Evolutionary conservation across 2,888 invertebrate genomes (phyloP), one percentile per base, ranked within the genome.

Genomic region (Cephus nigrinus): DNA sequence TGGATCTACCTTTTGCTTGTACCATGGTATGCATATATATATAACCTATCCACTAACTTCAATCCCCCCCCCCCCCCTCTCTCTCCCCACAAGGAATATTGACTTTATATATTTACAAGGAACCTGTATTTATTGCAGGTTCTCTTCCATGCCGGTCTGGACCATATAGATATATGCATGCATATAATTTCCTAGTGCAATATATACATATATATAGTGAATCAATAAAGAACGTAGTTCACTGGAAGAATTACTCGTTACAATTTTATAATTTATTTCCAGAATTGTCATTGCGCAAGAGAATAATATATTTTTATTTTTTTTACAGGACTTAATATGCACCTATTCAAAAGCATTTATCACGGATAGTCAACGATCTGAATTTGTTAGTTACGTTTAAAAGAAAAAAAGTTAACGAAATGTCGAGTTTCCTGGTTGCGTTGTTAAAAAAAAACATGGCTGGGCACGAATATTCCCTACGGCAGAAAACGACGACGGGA

Each of bases 41-140:
- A 40, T 23, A 11, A 11, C 12, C 35, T 35, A 35, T 35, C 35
- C 35, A 35, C 35, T 35, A 35, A 35, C 35, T 35, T 35, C 35
- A 35, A 35, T 12, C 35, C 35, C 35, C 34, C 15, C 15, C 40
- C 1, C 15, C 5, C 40, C 5, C 23, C 55, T 9, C 23, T 55
- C 9, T 23, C 55, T 55, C 55, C 9, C 23, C 23, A 55, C 55
- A 55, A 55, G 55, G 55, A 55, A 55, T 55, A 55, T 55, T 55
- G 55, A 55, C 55, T 55, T 55, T 55, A 55, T 55, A 55, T 55
- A 55, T 55, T 23, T 55, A 55, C 55, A 23, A 31, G 80, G 77
- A 81, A 80, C 78, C 81, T 78, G 81, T 83, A 82, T 83, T 83
- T 81, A 83, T 81, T 75, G 80, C 81, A 71, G 69, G 68, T 79